Evolutionary conservation across 1,140 invertebrate genomes (phyloP).

Genomic region (Brachionus rotundiformis): DNA sequence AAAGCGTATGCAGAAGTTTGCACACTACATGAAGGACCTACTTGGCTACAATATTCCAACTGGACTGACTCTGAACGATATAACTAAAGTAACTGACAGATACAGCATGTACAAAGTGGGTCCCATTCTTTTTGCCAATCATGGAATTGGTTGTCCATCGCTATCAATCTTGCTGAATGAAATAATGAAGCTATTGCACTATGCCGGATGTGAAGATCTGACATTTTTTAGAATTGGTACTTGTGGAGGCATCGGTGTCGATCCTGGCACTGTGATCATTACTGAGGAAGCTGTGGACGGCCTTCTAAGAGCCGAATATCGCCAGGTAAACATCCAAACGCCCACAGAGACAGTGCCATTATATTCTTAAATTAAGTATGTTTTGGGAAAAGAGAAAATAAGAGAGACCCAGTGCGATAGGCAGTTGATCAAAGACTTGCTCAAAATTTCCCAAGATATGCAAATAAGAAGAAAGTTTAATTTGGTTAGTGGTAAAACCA

Average conservation of each 20-base stretch:
- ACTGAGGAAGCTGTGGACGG: constrained; percentile 79
- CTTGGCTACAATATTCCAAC: constrained; percentile 83
- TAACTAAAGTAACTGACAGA: constrained; percentile 82
- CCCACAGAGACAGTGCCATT: too few relatives aligned
- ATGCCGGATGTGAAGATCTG: constrained; percentile 77
- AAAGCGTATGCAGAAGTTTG: constrained; percentile 88
- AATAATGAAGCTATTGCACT: constrained; percentile 87
- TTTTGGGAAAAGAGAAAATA: constrained; percentile 45
- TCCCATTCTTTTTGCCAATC: constrained; percentile 86
- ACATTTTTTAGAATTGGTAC: constrained; percentile 88
- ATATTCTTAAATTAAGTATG: too few relatives aligned
- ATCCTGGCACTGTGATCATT: constrained; percentile 83
- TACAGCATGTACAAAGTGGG: constrained; percentile 97
- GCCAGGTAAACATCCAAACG: too few relatives aligned
- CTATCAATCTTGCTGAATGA: constrained; percentile 87
- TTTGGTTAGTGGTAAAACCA: constrained; percentile 79
- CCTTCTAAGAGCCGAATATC: constrained; percentile 14
- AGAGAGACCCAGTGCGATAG: constrained; percentile 40
- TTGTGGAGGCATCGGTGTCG: constrained; percentile 84
- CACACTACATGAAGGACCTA: constrained; percentile 82
- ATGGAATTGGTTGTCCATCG: constrained; percentile 90
- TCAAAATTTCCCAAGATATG: not conserved
- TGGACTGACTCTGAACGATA: constrained; percentile 81
- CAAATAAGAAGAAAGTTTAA: not conserved
- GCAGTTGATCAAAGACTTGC: not conserved